A percentile compares a stretch with the other conserved stretches of the same genome.
Conservation (phyloP, 2,888 invertebrate species). For the Neelides folsomi region DNA sequence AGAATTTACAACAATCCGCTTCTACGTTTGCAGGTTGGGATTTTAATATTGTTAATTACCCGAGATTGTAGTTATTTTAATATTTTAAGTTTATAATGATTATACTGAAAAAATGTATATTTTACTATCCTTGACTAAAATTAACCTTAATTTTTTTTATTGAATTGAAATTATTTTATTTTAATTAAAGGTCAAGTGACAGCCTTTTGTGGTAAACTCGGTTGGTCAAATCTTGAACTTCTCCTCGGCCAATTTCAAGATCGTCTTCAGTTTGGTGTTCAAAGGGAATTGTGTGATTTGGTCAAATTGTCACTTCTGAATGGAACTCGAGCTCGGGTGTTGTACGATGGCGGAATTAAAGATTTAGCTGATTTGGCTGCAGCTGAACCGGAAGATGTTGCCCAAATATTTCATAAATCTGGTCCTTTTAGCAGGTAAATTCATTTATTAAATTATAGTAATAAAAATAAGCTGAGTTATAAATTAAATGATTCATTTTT, state of each 20-base stretch:
- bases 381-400: constrained; percentile 54
- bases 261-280: constrained; percentile 84
- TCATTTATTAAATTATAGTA: no score
- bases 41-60: background rate
- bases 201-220: constrained; percentile 80
- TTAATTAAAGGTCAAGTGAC: constrained; percentile 78
- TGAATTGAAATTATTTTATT: no score
- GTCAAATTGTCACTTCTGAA: constrained; percentile 71
- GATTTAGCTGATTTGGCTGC: constrained; percentile 64
- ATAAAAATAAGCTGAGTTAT: background rate
- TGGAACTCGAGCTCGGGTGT: constrained; percentile 65
- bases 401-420: constrained; percentile 60
- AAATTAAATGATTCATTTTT: background rate
- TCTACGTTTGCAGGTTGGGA: constrained; percentile 76
- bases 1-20: constrained; percentile 84
- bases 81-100: no score
- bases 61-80: no score
- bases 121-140: no score
- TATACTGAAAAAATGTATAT: no score
- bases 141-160: no score
- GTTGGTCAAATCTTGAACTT: constrained; percentile 81
- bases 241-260: constrained; percentile 86
- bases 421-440: constrained; percentile 64
- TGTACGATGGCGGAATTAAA: constrained; percentile 68
- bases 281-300: constrained; percentile 79